These are phyloP conservation scores for Patella depressa DNA, from an alignment of 2,888 invertebrate species.

Conservation along the genomic window DNA sequence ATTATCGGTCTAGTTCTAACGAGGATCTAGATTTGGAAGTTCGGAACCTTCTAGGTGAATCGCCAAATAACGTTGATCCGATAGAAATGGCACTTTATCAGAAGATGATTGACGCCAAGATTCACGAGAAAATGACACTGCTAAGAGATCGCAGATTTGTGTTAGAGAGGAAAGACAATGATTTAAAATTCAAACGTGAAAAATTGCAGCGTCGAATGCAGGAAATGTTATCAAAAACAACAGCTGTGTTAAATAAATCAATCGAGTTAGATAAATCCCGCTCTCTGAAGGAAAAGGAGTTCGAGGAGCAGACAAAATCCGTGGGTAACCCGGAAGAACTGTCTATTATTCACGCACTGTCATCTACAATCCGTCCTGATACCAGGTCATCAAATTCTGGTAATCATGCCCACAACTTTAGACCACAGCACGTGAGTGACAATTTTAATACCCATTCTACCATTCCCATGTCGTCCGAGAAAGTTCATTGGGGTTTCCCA, in stretches of 20 bases:
- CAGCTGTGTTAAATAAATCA: not conserved
- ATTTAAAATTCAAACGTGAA: slow-evolving; percentile 4
- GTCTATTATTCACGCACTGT: not conserved
- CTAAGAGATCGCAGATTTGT: not conserved
- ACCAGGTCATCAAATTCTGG: not conserved
- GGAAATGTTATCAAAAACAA: not conserved
- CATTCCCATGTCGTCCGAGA: not conserved
- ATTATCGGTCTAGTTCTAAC: not conserved
- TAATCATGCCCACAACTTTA: not conserved
- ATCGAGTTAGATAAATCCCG: not conserved
- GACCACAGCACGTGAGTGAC: slow-evolving; percentile 7
- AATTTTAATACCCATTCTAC: not conserved
- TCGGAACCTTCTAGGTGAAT: not conserved
- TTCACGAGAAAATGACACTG: not conserved
- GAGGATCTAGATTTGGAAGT: slow-evolving; percentile 9
- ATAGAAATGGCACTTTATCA: slow-evolving; percentile 1
- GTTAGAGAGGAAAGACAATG: not conserved
- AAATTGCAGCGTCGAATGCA: not conserved
- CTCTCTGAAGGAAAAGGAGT: not conserved
- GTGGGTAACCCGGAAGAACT: not conserved
- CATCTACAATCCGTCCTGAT: not conserved
- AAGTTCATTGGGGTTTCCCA: no score
- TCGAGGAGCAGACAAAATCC: not conserved
- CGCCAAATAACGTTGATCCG: not conserved
- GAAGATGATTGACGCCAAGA: not conserved